phyloP scores from a whole-genome alignment of 2,888 invertebrate genomes.

The Lepidocyrtinus sp. region DNA sequence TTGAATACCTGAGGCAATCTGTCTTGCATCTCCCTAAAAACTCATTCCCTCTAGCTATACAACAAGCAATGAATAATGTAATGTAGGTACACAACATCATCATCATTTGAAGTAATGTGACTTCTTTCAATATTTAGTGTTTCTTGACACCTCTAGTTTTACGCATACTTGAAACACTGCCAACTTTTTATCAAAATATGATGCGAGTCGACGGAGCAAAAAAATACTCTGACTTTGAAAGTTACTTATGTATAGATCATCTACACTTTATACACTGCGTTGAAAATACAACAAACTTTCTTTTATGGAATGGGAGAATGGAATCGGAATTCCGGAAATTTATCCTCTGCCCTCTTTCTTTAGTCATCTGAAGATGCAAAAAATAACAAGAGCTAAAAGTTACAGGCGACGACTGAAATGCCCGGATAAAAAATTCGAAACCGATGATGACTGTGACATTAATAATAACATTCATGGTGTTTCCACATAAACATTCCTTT shows the following conservation, averaged over 20 bases:
- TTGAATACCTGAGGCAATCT: constrained; percentile 40
- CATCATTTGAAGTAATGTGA: constrained; percentile 7
- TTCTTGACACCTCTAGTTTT: constrained; percentile 37
- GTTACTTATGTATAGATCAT: not conserved
- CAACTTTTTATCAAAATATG: constrained; percentile 45
- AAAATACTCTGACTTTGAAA: not conserved
- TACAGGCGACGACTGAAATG: not conserved
- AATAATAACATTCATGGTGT: constrained; percentile 22
- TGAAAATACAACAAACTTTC: not conserved
- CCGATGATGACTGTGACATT: constrained; percentile 29
- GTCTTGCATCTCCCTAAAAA: constrained; percentile 16
- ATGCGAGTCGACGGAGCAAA: constrained; percentile 7
- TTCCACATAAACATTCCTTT: constrained; percentile 8
- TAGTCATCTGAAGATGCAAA: not conserved
- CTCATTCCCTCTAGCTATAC: not conserved
- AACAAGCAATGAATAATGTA: not conserved
- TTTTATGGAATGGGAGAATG: not conserved
- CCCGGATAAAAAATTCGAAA: constrained; percentile 22
- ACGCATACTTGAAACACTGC: constrained; percentile 41
- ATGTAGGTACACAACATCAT: not conserved
- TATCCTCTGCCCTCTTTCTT: not conserved
- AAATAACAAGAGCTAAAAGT: no score
- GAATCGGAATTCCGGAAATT: not conserved
- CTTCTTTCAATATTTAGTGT: constrained; percentile 27
- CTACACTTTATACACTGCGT: not conserved